Evolutionary conservation across 2,113 vertebrate genomes (phyloP).

Genomic region (Pristiophorus japonicus): DNA sequence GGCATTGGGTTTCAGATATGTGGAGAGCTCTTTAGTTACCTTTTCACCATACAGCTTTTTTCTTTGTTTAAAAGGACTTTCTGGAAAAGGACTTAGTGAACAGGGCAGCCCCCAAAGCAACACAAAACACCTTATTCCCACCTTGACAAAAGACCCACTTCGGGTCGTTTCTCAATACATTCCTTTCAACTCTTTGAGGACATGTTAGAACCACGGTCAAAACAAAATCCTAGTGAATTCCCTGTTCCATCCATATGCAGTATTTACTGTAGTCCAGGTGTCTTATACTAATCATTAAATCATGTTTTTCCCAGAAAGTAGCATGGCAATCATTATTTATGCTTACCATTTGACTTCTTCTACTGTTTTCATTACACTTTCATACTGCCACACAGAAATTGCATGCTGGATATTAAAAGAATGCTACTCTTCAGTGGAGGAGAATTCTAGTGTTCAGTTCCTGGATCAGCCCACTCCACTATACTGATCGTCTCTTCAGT

Average conservation of each 20-base stretch:
- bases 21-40: not conserved
- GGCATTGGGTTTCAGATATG: not conserved
- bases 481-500: not conserved
- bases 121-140: not conserved
- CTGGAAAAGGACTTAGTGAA: not conserved
- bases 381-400: not conserved
- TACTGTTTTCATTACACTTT: not conserved
- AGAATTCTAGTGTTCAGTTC: not conserved
- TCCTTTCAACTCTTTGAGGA: not conserved
- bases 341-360: not conserved
- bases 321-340: not conserved
- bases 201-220: not conserved
- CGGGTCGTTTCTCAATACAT: not conserved
- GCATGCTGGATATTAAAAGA: not conserved
- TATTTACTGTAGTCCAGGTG: not conserved
- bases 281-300: not conserved
- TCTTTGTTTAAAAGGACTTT: not conserved
- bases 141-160: not conserved
- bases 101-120: not conserved
- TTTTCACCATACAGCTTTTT: not conserved
- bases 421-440: not conserved
- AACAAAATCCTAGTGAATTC: not conserved
- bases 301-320: not conserved
- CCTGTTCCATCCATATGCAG: not conserved
- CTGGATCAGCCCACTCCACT: not conserved